Evolutionary conservation across 2,888 invertebrate species (phyloP).

Genomic region (Calameuta idolon): DNA sequence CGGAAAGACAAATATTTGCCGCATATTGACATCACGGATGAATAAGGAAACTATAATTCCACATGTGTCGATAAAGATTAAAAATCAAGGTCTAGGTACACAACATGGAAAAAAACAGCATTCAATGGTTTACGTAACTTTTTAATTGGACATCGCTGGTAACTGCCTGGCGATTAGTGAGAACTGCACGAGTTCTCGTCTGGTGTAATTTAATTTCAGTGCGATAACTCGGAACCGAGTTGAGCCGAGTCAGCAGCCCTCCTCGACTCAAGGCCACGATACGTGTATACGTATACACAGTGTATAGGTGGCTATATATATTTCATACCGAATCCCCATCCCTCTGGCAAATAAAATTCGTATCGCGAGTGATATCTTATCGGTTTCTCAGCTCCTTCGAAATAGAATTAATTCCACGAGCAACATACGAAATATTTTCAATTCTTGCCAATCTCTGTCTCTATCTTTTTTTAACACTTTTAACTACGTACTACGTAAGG

Average conservation of each 20-base stretch:
- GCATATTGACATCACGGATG: not conserved
- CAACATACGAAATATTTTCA: slow-evolving; percentile 22
- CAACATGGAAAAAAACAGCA: not conserved
- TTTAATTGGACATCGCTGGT: not conserved
- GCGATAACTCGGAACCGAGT: not conserved
- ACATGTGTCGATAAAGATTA: not conserved
- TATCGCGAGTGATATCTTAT: slow-evolving; percentile 46
- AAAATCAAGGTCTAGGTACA: not conserved
- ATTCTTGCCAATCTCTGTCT: not conserved
- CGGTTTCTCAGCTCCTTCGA: slow-evolving; percentile 25
- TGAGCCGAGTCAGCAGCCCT: not conserved
- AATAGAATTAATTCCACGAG: slow-evolving; percentile 41
- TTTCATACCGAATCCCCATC: not conserved
- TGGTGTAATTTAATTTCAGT: not conserved
- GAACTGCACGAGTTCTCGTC: not conserved
- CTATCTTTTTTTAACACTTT: not conserved
- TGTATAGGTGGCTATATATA: not conserved
- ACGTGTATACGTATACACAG: not conserved
- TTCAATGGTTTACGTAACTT: not conserved
- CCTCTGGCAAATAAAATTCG: slow-evolving; percentile 26
- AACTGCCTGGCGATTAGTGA: not conserved
- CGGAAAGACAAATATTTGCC: not conserved
- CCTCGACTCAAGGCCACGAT: not conserved
- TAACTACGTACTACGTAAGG: not conserved
- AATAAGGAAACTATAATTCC: not conserved